Conservation (phyloP, 2,888 invertebrate species). For the Hypena proboscidalis region DNA sequence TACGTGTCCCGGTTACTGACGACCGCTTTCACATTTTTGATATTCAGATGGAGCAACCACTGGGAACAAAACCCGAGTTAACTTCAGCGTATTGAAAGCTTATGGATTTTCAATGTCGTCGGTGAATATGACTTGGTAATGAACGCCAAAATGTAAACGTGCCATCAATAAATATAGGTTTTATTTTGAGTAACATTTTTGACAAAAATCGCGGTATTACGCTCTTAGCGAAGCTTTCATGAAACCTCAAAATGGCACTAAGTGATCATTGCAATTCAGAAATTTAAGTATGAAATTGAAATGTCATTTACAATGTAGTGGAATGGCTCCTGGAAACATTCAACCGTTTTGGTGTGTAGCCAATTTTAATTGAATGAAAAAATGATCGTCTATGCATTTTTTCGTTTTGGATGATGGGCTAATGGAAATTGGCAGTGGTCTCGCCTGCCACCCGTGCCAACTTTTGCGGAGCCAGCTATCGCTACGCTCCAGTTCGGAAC, state of each 20-base stretch:
- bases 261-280: too few species aligned
- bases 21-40: constrained; percentile 82
- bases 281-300: too few species aligned
- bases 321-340: constrained; percentile 49
- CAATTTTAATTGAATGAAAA: constrained; percentile 85
- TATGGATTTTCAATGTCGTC: constrained; percentile 82
- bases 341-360: constrained; percentile 71
- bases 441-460: constrained; percentile 78
- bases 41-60: constrained; percentile 82
- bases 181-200: constrained; percentile 5
- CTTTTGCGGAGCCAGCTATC: constrained; percentile 82
- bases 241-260: too few species aligned
- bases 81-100: constrained; percentile 83
- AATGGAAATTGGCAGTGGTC: constrained; percentile 84
- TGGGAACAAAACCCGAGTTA: constrained; percentile 83
- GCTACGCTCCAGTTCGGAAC: constrained; percentile 76
- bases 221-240: too few species aligned
- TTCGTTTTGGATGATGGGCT: constrained; percentile 84
- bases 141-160: constrained; percentile 54
- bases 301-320: constrained; percentile 8
- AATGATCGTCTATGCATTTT: constrained; percentile 83
- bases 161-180: constrained; percentile 17
- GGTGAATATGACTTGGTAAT: constrained; percentile 67
- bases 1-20: constrained; percentile 83
- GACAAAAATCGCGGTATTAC: too few species aligned